phyloP scores from a whole-genome alignment of 1,140 invertebrate genomes.

The Cherax quadricarinatus region DNA sequence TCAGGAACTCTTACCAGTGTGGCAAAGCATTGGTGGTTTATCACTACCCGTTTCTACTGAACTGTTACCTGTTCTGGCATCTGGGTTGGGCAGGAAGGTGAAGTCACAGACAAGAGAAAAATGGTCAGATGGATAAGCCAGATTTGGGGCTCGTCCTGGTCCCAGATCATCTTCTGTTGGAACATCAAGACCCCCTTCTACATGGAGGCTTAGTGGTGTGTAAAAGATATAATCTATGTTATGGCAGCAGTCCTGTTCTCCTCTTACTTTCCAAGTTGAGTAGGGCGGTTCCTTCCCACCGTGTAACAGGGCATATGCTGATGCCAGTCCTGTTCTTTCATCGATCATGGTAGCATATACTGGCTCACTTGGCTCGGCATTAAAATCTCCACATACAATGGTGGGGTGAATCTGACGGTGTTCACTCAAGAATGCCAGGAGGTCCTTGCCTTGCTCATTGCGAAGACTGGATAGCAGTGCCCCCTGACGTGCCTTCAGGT shows the following conservation, averaged over 20 bases:
- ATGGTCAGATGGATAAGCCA: slow-evolving; percentile 87
- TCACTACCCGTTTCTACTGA: neutral
- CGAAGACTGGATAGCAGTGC: slow-evolving; percentile 83
- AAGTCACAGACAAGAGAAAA: slow-evolving; percentile 87
- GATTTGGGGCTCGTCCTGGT: slow-evolving; percentile 82
- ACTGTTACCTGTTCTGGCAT: neutral
- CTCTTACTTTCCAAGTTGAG: slow-evolving; percentile 88
- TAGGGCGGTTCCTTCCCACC: slow-evolving; percentile 81
- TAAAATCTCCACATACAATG: slow-evolving; percentile 87
- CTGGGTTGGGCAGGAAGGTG: slow-evolving; percentile 41
- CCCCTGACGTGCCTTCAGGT: slow-evolving; percentile 86
- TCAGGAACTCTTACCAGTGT: neutral
- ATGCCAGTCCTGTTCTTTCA: slow-evolving; percentile 74
- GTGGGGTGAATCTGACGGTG: slow-evolving; percentile 79
- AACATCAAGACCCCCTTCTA: slow-evolving; percentile 82
- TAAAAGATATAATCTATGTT: slow-evolving; percentile 90
- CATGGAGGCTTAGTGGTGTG: slow-evolving; percentile 78
- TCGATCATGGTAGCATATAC: slow-evolving; percentile 82
- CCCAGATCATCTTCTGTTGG: slow-evolving; percentile 84
- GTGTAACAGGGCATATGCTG: slow-evolving; percentile 72
- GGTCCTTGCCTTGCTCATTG: slow-evolving; percentile 86
- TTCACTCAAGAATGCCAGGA: slow-evolving; percentile 81
- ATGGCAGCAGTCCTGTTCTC: slow-evolving; percentile 84
- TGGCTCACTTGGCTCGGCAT: slow-evolving; percentile 86
- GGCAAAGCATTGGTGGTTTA: neutral